These are phyloP conservation scores for Oscheius sp. DNA, from an alignment of 2,888 invertebrate species.

Conservation along the genomic window DNA sequence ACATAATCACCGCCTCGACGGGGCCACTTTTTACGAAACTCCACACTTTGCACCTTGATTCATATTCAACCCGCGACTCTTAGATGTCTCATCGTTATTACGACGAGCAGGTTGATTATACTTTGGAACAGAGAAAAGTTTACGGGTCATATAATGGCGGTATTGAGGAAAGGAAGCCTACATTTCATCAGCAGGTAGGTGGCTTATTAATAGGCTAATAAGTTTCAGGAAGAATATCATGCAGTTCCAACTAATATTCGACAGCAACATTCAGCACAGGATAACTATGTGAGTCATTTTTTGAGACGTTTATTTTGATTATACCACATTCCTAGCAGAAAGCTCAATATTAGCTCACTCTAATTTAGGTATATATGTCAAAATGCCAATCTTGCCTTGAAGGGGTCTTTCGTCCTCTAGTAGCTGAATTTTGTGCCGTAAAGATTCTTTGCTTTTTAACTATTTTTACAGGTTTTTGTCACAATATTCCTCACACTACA, in stretches of 20 bases:
- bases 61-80: neutral
- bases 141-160: slow-evolving; percentile 26
- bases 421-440: slow-evolving; percentile 40
- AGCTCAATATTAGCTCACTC: neutral
- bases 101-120: slow-evolving; percentile 15
- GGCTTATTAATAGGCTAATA: neutral
- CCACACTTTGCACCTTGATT: neutral
- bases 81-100: slow-evolving; percentile 21
- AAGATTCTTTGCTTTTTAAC: neutral
- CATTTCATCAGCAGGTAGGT: neutral
- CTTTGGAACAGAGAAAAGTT: slow-evolving; percentile 16
- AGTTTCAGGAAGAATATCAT: slow-evolving; percentile 20
- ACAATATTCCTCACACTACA: slow-evolving; percentile 41
- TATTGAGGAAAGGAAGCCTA: slow-evolving; percentile 17
- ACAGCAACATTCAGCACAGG: neutral
- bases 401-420: slow-evolving; percentile 34
- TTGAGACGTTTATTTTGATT: too few species aligned
- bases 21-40: too few species aligned
- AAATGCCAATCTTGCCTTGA: slow-evolving; percentile 32
- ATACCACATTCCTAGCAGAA: neutral
- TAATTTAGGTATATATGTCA: slow-evolving; percentile 16
- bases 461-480: slow-evolving; percentile 28
- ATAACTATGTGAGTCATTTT: neutral
- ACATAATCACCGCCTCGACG: slow-evolving; percentile 26
- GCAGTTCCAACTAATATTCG: neutral